A percentile compares a stretch with the other conserved stretches of the same genome.
Evolutionary conservation across 2,888 invertebrate species (phyloP).

Genomic region (Podabrus alpinus): DNA sequence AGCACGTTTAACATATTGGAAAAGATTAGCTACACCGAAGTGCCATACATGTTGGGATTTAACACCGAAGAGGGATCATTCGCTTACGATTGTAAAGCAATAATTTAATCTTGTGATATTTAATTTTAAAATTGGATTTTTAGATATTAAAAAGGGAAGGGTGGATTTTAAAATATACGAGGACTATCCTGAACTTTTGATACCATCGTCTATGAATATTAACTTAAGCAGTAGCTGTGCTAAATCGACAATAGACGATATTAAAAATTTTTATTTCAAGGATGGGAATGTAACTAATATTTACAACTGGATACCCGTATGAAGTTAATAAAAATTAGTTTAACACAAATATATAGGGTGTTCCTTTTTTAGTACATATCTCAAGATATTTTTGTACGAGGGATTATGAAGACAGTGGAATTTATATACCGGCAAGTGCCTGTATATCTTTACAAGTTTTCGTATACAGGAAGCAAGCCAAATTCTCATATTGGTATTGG

Average conservation of each 20-base stretch:
- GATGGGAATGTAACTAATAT: neutral
- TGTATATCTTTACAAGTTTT: slow-evolving; percentile 12
- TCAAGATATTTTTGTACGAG: slow-evolving; percentile 13
- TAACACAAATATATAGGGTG: neutral
- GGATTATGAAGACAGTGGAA: slow-evolving; percentile 7
- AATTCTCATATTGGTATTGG: neutral
- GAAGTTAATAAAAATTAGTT: neutral
- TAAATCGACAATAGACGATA: neutral
- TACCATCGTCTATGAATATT: neutral
- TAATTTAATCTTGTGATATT: neutral
- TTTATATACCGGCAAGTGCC: neutral
- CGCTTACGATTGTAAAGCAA: slow-evolving; percentile 10
- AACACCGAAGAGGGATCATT: slow-evolving; percentile 20
- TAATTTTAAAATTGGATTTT: neutral
- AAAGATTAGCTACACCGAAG: neutral
- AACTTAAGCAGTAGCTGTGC: neutral
- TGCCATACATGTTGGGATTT: slow-evolving; percentile 14
- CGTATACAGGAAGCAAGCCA: slow-evolving; percentile 4
- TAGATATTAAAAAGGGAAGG: slow-evolving; percentile 2
- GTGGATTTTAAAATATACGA: neutral
- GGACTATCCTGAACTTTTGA: neutral
- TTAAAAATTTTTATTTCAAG: neutral
- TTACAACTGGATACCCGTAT: slow-evolving; percentile 13
- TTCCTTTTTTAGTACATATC: slow-evolving; percentile 21
- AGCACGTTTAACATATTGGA: neutral